A percentile compares a stretch with the other conserved stretches of the same genome.
These are phyloP conservation scores for Pseudococcus viburni DNA, from an alignment of 2,888 invertebrate genomes.

Conservation along the genomic window DNA sequence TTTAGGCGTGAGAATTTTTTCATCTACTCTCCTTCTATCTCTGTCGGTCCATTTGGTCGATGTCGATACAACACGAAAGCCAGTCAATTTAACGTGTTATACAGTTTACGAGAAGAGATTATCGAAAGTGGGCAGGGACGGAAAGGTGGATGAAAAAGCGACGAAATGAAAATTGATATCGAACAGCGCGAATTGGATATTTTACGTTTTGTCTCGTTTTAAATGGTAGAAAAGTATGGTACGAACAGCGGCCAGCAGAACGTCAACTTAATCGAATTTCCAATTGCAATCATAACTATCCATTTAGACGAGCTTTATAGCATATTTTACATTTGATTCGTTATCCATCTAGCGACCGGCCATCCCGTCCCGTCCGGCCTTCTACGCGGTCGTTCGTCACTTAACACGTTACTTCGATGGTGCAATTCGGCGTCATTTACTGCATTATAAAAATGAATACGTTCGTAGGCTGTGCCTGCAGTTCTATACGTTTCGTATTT, in stretches of 20 bases:
- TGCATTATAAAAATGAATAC: neutral
- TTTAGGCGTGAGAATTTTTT: too few relatives aligned
- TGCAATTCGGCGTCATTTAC: neutral
- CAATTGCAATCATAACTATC: constrained; percentile 64
- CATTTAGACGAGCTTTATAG: constrained; percentile 60
- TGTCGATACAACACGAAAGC: constrained; percentile 53
- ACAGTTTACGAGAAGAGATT: constrained; percentile 28
- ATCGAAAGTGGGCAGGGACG: neutral
- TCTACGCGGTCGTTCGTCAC: constrained; percentile 17
- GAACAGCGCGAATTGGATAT: constrained; percentile 35
- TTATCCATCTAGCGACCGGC: neutral
- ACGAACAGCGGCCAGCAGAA: neutral
- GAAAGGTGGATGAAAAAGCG: neutral
- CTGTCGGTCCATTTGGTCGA: neutral
- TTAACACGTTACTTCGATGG: neutral
- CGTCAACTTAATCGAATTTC: constrained; percentile 57
- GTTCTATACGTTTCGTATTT: neutral
- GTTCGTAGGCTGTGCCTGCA: neutral
- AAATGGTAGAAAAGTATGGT: constrained; percentile 14
- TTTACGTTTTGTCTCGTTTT: constrained; percentile 44
- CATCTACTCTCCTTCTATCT: neutral
- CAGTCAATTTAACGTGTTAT: constrained; percentile 47
- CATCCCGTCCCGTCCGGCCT: neutral
- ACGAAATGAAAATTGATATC: constrained; percentile 63
- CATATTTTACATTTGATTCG: constrained; percentile 63